Evolutionary conservation across 2,797 vertebrate genomes (phyloP).

Genomic region (Sebastes diaconus): DNA sequence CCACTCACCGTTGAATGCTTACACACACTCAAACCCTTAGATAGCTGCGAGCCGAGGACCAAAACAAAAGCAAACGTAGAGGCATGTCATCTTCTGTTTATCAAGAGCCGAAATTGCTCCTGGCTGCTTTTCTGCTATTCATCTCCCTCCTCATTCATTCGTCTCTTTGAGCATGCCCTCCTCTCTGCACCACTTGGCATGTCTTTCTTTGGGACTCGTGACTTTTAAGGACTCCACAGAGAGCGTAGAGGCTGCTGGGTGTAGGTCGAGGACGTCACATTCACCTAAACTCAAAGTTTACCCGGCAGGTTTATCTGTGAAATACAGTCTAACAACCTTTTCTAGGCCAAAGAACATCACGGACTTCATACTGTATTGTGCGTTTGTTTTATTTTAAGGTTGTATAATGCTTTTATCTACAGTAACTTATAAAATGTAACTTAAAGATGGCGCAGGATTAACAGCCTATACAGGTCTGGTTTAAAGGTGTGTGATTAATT

Average conservation of each 20-base stretch:
- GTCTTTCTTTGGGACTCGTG: conserved; percentile 14
- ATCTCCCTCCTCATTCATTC: background rate
- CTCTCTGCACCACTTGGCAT: background rate
- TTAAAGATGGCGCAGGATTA: background rate
- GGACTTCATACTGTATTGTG: background rate
- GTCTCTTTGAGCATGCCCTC: background rate
- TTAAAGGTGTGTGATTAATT: background rate
- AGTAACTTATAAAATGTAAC: too few relatives aligned
- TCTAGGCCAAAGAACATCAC: background rate
- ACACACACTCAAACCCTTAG: background rate
- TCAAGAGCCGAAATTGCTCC: conserved; percentile 41
- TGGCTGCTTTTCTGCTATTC: conserved; percentile 16
- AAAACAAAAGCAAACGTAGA: conserved; percentile 17
- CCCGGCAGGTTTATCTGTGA: background rate
- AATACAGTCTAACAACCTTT: background rate
- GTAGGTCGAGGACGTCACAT: conserved; percentile 5
- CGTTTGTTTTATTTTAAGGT: background rate
- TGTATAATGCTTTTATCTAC: background rate
- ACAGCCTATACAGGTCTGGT: background rate
- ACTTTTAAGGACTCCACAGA: conserved; percentile 8
- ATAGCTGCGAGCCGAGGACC: conserved; percentile 4
- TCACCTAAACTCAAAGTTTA: conserved; percentile 18
- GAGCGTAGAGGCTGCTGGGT: conserved; percentile 13
- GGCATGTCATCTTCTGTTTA: conserved; percentile 41
- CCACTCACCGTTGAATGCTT: background rate